A percentile compares a stretch with the other conserved stretches of the same genome.
phyloP scores from a whole-genome alignment of 2,888 invertebrate genomes.

The Sarcophaga subvicina region DNA sequence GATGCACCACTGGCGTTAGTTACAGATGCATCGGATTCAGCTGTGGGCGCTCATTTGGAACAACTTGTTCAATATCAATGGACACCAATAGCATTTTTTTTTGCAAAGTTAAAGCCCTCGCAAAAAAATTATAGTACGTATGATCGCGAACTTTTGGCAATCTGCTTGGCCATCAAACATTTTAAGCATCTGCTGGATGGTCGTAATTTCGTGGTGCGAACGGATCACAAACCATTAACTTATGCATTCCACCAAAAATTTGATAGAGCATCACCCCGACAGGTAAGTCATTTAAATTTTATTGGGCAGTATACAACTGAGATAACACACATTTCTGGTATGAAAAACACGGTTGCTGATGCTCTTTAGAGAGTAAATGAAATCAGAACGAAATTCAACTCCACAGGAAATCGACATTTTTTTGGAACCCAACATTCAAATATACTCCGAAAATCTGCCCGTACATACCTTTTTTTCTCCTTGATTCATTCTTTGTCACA shows the following conservation, averaged over 20 bases:
- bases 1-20: constrained; percentile 60
- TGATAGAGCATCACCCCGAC: constrained; percentile 26
- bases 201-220: constrained; percentile 10
- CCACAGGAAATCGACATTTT: not conserved
- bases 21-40: constrained; percentile 76
- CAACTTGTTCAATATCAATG: constrained; percentile 71
- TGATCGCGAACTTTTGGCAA: constrained; percentile 43
- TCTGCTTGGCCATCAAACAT: not conserved
- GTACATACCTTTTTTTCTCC: constrained; percentile 71
- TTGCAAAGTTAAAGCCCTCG: constrained; percentile 11
- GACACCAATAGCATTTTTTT: constrained; percentile 45
- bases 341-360: constrained; percentile 12
- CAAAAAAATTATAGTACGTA: constrained; percentile 46
- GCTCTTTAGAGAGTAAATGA: not conserved
- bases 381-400: constrained; percentile 1
- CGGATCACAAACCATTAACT: constrained; percentile 32
- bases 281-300: constrained; percentile 13
- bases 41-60: constrained; percentile 79
- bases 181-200: constrained; percentile 8
- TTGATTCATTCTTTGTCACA: constrained; percentile 7
- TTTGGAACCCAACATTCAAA: constrained; percentile 7
- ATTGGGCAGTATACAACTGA: constrained; percentile 65
- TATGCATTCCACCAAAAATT: constrained; percentile 27
- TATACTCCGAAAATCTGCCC: not conserved
- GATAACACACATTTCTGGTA: constrained; percentile 71